These are phyloP conservation scores for Dicrurus megarhynchus DNA, from an alignment of 2,113 vertebrate genomes.

Conservation along the genomic window DNA sequence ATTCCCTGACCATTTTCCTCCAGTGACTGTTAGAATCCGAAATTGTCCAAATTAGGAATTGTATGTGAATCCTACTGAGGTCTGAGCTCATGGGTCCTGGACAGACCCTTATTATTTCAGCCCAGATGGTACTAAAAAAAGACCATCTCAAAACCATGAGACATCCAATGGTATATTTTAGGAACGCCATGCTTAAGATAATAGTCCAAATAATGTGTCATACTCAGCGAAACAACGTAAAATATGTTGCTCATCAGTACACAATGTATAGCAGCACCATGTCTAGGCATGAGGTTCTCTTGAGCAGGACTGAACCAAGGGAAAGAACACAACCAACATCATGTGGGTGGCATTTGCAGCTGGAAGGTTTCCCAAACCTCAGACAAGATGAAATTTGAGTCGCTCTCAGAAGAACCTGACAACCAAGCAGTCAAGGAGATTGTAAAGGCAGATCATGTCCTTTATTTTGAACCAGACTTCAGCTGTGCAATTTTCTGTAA, in stretches of 20 bases:
- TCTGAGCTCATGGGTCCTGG: neutral
- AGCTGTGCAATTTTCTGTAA: neutral
- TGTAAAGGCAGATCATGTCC: neutral
- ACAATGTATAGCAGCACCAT: neutral
- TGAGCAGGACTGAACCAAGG: neutral
- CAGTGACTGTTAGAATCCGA: neutral
- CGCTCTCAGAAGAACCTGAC: neutral
- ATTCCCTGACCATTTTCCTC: neutral
- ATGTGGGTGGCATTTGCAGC: neutral
- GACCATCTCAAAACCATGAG: neutral
- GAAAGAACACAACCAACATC: neutral
- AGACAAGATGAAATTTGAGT: neutral
- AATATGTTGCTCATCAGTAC: neutral
- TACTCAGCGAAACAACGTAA: neutral
- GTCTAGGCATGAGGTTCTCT: neutral
- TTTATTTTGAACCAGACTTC: neutral
- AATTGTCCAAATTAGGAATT: slow-evolving; percentile 58
- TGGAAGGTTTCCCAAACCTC: neutral
- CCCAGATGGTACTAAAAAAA: slow-evolving; percentile 31
- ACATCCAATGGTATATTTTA: neutral
- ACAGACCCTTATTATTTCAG: slow-evolving; percentile 22
- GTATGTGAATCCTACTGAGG: neutral
- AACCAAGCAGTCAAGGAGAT: neutral
- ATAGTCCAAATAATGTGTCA: neutral
- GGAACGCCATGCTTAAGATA: neutral